Conservation (phyloP, 2,113 vertebrate species). For the Danio rerio region GRCz12tu NC_133198.1:46484001-46484500, state of each 20-base stretch:
- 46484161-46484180: conserved; percentile 10
- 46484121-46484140: not conserved
- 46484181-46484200: conserved; percentile 41
- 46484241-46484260: conserved; percentile 4
- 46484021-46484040: too few relatives aligned
- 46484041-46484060: too few relatives aligned
- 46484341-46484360: not conserved
- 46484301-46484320: conserved; percentile 1
- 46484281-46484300: conserved; percentile 14
- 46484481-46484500: not conserved
- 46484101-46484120: too few relatives aligned
- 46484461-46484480: not conserved
- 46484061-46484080: too few relatives aligned
- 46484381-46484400: conserved; percentile 4
- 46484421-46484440: not conserved
- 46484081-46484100: too few relatives aligned
- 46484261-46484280: not conserved
- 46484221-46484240: not conserved
- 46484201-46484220: conserved; percentile 27
- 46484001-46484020: too few relatives aligned
- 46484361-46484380: conserved; percentile 31
- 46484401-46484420: not conserved
- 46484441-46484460: not conserved
- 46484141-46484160: not conserved
- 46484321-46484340: conserved; percentile 24